Base-by-base conservation (phyloP, 1,140 invertebrate species). In the Monomorium pharaonis region DNA sequence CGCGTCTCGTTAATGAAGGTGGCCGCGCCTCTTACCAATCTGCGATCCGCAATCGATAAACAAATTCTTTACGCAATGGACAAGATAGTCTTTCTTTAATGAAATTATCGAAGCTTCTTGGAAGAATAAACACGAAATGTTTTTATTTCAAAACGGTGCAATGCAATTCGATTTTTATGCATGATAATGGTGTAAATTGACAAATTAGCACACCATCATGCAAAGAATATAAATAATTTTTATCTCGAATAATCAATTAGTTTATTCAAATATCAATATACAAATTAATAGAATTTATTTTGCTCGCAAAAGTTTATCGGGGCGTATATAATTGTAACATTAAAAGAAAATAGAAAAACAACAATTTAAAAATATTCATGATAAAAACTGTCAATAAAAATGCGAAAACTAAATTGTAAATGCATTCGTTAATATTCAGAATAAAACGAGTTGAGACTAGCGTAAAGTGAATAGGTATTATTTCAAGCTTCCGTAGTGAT, bases 1-100 rank as follows among this genome's bases (percentile, higher is more conserved):
- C 72, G 62, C 76, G 74, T 83, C 86, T 89, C 88, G 86, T 92
- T 92, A 92, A 92, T 91, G 88, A 92, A 92, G 87, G 85, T 58
- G 77, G 74, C 63, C 30, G 51, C 85, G 56, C 67, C 76, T 86
- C 54, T 70, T 85, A 58, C 83, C 54, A 65, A 78, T 76, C 27
- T 27, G 33, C 51, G 42, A 58, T 75, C 49, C 7, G 58, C 69
- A 30, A 51, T 75, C 42, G 70, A 90, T 89, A 85, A 87, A 86
- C 85, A 75, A 83, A 69, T 84, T 56, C 85, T 47, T 81, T 21
- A 37, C 65, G 65, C 24, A 27, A 44, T 24, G 3, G 27, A 47
- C 30, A 51, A 51, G 7, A 33, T n/a, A 54, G 18, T 76, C 2
- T 27, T n/a, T 1, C 58, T 84, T 33, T n/a, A n/a, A 18, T 27